phyloP scores from a whole-genome alignment of 2,113 vertebrate genomes.

The Carollia perspicillata region DNA sequence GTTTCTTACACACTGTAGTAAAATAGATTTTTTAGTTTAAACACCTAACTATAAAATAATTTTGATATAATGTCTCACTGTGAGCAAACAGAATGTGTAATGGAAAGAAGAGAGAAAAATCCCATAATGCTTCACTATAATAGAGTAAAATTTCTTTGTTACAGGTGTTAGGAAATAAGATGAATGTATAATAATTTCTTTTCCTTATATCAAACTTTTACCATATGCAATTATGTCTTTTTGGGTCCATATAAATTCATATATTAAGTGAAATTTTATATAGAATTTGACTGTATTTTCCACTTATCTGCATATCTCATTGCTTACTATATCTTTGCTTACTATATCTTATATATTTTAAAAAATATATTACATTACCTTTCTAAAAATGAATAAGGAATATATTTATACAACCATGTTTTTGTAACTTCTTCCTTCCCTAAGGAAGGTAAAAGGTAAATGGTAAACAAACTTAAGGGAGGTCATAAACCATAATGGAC shows the following conservation, averaged over 20 bases:
- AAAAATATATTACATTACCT: not conserved
- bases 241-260: not conserved
- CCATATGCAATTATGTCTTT: not conserved
- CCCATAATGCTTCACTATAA: not conserved
- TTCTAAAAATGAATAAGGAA: slow-evolving; percentile 24
- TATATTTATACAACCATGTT: not conserved
- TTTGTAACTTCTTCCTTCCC: not conserved
- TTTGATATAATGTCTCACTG: not conserved
- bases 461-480: not conserved
- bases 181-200: not conserved
- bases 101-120: not conserved
- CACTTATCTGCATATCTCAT: not conserved
- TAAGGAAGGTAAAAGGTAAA: slow-evolving; percentile 32
- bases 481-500: not conserved
- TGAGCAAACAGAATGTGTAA: not conserved
- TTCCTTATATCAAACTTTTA: not conserved
- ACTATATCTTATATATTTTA: too few species aligned
- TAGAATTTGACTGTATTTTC: not conserved
- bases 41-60: not conserved
- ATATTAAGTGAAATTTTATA: slow-evolving; percentile 15
- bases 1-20: not conserved
- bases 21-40: slow-evolving; percentile 6
- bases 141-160: slow-evolving; percentile 2
- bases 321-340: not conserved
- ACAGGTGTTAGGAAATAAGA: not conserved